Percentiles rank a stretch among this genome's conserved stretches.
These are phyloP conservation scores for Orthonyx spaldingii DNA, from an alignment of 2,113 vertebrate genomes.

Conservation along the genomic window DNA sequence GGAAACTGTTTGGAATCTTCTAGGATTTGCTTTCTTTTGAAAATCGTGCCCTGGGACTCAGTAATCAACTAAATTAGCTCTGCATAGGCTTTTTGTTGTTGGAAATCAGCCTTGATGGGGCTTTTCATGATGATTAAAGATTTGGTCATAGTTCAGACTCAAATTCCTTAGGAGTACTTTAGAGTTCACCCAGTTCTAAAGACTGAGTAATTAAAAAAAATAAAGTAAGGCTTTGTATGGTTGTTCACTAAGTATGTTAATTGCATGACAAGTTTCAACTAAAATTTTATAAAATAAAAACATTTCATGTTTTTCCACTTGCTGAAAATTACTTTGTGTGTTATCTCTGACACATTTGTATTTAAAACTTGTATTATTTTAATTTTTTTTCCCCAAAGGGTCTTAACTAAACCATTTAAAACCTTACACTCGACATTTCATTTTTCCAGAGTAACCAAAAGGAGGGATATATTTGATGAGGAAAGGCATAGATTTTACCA, in stretches of 20 bases:
- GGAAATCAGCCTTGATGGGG: neutral
- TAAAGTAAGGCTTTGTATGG: neutral
- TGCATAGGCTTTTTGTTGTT: neutral
- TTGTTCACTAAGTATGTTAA: conserved; percentile 22
- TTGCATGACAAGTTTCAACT: conserved; percentile 19
- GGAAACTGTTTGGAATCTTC: neutral
- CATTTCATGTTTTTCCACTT: neutral
- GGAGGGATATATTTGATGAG: neutral
- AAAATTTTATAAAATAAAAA: neutral
- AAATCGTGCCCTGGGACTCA: neutral
- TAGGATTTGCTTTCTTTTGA: neutral
- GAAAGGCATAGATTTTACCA: neutral
- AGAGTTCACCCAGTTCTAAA: neutral
- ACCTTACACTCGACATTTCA: neutral
- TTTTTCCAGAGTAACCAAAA: neutral
- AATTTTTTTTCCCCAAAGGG: neutral
- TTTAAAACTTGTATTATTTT: neutral
- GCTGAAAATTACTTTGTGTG: neutral
- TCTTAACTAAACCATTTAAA: neutral
- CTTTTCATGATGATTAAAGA: conserved; percentile 29
- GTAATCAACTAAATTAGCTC: neutral
- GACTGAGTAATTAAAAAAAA: neutral
- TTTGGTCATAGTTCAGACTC: conserved; percentile 8
- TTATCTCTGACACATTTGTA: neutral
- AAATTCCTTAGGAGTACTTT: conserved; percentile 18